Percentiles rank a stretch among this genome's conserved stretches.
Evolutionary conservation across 1,140 invertebrate species (phyloP).

Genomic region (Lepeophtheirus salmonis): DNA sequence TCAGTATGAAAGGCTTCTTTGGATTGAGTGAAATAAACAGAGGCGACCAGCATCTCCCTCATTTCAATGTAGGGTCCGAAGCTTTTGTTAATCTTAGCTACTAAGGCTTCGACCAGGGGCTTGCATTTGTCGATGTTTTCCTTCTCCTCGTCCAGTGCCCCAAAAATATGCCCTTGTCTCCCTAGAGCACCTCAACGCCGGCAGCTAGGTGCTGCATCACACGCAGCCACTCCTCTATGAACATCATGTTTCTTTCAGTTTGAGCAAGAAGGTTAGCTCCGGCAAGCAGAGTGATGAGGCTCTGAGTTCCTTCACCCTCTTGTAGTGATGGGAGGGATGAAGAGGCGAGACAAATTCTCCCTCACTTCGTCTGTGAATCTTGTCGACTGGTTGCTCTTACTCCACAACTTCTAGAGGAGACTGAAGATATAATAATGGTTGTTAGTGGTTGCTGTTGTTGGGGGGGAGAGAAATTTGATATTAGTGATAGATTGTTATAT

Average conservation of each 20-base stretch:
- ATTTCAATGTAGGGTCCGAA: neutral
- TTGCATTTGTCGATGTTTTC: neutral
- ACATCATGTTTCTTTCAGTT: neutral
- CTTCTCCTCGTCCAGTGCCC: neutral
- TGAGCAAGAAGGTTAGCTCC: neutral
- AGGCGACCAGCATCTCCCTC: neutral
- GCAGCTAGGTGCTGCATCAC: neutral
- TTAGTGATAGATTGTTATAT: too few relatives aligned
- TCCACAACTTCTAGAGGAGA: too few relatives aligned
- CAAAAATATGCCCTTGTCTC: neutral
- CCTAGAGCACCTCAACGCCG: neutral
- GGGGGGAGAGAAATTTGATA: too few relatives aligned
- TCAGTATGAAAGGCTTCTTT: neutral
- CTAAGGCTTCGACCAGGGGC: neutral
- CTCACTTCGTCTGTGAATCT: too few relatives aligned
- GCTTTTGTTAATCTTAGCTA: neutral
- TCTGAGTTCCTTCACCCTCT: neutral
- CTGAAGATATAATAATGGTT: too few relatives aligned
- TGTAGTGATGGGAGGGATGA: neutral
- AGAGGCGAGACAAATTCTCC: neutral
- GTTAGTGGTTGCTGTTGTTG: too few relatives aligned
- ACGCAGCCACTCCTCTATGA: neutral
- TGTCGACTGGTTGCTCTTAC: too few relatives aligned
- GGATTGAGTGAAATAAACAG: neutral
- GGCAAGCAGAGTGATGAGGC: neutral